Conservation (phyloP, 64 coral and sea anemone species). For the Pachyseris speciosa region DNA sequence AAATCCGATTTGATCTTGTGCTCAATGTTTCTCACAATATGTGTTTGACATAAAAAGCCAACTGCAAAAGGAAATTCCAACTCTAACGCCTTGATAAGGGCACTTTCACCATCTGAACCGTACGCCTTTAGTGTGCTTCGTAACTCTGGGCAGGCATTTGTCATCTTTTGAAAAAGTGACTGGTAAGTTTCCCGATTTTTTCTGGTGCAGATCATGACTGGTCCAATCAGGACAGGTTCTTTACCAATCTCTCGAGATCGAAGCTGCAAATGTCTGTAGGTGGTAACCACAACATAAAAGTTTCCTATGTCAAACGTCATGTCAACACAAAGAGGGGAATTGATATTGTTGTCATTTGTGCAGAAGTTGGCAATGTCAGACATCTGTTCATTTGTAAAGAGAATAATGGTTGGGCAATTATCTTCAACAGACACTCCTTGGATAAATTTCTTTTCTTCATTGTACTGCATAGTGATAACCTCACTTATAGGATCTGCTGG, state of each 20-base stretch:
- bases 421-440: not conserved
- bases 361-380: slow-evolving; percentile 6
- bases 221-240: not conserved
- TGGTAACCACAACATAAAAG: slow-evolving; percentile 14
- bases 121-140: slow-evolving; percentile 10
- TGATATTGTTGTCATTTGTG: not conserved
- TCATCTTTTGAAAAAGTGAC: slow-evolving; percentile 2
- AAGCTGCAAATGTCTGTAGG: not conserved
- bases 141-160: not conserved
- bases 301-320: not conserved
- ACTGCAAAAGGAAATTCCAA: too few relatives aligned
- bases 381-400: not conserved
- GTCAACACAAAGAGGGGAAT: slow-evolving; percentile 12
- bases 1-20: not conserved
- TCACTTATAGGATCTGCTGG: not conserved
- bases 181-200: slow-evolving; percentile 8
- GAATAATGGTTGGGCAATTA: slow-evolving; percentile 12
- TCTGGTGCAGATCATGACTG: not conserved
- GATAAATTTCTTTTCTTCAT: not conserved
- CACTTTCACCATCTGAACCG: slow-evolving; percentile 18
- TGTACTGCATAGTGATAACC: not conserved
- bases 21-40: not conserved
- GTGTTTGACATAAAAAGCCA: not conserved
- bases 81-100: not conserved
- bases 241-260: not conserved